Conservation (phyloP, 2,888 invertebrate genomes). For the Scelioninae gen. 1 region DNA sequence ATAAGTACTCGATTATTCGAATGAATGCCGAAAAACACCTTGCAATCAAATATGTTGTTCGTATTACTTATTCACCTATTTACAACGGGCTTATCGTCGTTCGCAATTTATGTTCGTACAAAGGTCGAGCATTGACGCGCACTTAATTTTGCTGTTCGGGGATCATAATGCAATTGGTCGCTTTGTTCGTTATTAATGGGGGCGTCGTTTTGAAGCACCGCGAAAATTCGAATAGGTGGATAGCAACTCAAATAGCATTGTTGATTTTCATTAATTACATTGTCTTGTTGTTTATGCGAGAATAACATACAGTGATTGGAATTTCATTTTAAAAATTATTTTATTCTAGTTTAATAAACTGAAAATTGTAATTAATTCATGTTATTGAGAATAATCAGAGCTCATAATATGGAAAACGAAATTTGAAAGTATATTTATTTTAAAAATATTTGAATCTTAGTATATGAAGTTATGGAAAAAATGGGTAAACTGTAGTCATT, state of each 20-base stretch:
- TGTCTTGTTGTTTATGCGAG: slow-evolving; percentile 1
- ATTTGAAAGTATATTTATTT: too few species aligned
- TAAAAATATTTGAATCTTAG: too few species aligned
- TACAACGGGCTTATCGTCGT: slow-evolving; percentile 34
- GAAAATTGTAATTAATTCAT: too few species aligned
- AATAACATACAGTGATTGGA: too few species aligned
- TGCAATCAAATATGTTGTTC: slow-evolving; percentile 47
- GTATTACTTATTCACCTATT: slow-evolving; percentile 32
- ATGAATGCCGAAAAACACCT: slow-evolving; percentile 29
- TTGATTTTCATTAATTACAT: slow-evolving; percentile 30
- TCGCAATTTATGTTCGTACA: slow-evolving; percentile 32
- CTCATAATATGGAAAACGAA: too few species aligned
- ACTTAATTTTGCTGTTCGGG: slow-evolving; percentile 33
- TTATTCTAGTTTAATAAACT: too few species aligned
- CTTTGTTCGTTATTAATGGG: slow-evolving; percentile 17
- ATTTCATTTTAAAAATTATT: too few species aligned
- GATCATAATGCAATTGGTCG: slow-evolving; percentile 35
- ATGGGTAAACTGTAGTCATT: too few species aligned
- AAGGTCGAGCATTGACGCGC: slow-evolving; percentile 23
- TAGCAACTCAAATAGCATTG: neutral
- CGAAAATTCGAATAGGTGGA: slow-evolving; percentile 4
- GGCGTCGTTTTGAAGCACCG: slow-evolving; percentile 1
- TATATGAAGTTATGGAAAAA: too few species aligned
- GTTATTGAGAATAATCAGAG: too few species aligned
- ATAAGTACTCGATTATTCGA: slow-evolving; percentile 37